A percentile compares a stretch with the other conserved stretches of the same genome.
phyloP scores from a whole-genome alignment of 2,113 vertebrate genomes.

The Paramormyrops kingsleyae region DNA sequence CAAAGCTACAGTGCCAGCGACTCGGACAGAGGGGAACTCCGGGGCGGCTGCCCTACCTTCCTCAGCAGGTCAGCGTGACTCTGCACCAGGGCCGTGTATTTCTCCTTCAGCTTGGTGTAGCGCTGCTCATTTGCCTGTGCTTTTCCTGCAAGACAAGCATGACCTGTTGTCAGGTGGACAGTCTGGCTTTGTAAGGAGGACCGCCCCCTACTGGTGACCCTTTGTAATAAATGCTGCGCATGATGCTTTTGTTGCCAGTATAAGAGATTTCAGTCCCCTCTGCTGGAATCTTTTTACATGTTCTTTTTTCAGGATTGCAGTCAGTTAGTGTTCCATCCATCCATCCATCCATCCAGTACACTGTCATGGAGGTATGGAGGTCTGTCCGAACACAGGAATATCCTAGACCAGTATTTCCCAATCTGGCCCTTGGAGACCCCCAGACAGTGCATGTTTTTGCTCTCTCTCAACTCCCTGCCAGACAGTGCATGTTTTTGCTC shows the following conservation, averaged over 20 bases:
- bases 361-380: background rate
- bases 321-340: background rate
- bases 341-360: background rate
- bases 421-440: background rate
- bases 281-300: background rate
- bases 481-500: background rate
- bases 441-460: background rate
- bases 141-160: slow-evolving; percentile 62
- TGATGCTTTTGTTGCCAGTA: background rate
- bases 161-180: background rate
- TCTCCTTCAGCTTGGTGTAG: slow-evolving; percentile 95
- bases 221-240: background rate
- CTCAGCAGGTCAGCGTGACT: slow-evolving; percentile 88
- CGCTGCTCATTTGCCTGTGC: slow-evolving; percentile 93
- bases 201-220: background rate
- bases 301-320: background rate
- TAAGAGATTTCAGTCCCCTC: background rate
- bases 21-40: background rate
- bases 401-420: background rate
- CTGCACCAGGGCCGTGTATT: slow-evolving; percentile 92
- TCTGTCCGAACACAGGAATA: background rate
- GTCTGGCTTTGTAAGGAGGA: background rate
- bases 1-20: background rate
- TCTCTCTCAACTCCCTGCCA: background rate
- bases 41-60: slow-evolving; percentile 64